Evolutionary conservation across 2,888 invertebrate species (phyloP).

Genomic region (Sinotaia quadrata): DNA sequence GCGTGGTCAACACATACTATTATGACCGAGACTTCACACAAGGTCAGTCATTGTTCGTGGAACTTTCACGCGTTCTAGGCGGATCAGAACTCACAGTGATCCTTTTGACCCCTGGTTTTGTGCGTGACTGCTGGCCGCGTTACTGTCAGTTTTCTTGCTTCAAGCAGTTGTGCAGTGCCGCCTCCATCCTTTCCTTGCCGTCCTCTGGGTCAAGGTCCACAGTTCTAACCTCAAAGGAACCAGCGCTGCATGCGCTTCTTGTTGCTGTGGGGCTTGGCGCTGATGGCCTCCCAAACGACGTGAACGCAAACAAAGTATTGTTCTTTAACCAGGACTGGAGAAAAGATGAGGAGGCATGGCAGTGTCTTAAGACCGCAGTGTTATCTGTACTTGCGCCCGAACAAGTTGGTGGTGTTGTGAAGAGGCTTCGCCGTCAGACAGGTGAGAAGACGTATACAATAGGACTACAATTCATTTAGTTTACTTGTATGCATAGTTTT

Average conservation of each 20-base stretch:
- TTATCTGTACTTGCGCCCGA: neutral
- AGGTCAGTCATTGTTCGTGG: conserved; percentile 19
- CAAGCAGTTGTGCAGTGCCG: conserved; percentile 16
- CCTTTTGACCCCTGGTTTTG: conserved; percentile 37
- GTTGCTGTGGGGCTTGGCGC: conserved; percentile 29
- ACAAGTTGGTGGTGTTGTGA: too few relatives aligned
- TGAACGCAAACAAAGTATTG: conserved; percentile 12
- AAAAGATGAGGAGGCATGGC: conserved; percentile 26
- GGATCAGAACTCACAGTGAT: conserved; percentile 34
- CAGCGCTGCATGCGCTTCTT: conserved; percentile 13
- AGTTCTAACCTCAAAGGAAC: neutral
- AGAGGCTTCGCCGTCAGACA: too few relatives aligned
- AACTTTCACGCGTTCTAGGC: conserved; percentile 33
- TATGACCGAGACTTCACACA: conserved; percentile 35
- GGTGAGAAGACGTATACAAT: too few relatives aligned
- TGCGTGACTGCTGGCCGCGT: conserved; percentile 32
- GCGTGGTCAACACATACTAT: conserved; percentile 37
- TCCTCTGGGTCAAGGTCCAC: neutral
- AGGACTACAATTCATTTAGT: too few relatives aligned
- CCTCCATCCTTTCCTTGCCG: neutral
- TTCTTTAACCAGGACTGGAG: conserved; percentile 31
- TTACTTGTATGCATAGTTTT: too few relatives aligned
- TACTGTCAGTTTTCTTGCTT: conserved; percentile 32
- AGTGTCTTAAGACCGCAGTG: conserved; percentile 11
- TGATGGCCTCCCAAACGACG: conserved; percentile 18